phyloP scores from a whole-genome alignment of 2,888 invertebrate genomes.

The Lacanobia oleracea region DNA sequence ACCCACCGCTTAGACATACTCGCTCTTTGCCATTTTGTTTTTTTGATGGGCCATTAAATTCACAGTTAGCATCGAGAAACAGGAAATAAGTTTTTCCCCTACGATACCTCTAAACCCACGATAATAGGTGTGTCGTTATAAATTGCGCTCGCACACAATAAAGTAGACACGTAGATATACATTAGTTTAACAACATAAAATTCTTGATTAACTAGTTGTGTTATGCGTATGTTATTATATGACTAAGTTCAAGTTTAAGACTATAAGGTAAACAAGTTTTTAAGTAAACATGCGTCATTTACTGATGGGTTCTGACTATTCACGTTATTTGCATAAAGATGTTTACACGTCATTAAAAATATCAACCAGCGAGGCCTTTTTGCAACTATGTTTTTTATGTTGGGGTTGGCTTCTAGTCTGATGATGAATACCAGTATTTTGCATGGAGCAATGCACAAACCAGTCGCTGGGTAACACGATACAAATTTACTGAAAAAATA shows the following conservation, averaged over 20 bases:
- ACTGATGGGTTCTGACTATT: slow-evolving; percentile 3
- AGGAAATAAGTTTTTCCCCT: slow-evolving; percentile 22
- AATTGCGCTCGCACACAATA: background rate
- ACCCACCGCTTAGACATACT: background rate
- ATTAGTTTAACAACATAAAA: slow-evolving; percentile 19
- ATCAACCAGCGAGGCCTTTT: too few relatives aligned
- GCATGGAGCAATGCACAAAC: too few relatives aligned
- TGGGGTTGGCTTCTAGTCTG: background rate
- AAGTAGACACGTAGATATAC: background rate
- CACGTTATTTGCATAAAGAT: slow-evolving; percentile 14
- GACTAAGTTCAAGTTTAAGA: slow-evolving; percentile 53
- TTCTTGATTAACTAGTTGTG: slow-evolving; percentile 36
- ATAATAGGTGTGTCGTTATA: slow-evolving; percentile 13
- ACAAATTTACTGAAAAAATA: too few relatives aligned
- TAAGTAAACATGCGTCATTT: slow-evolving; percentile 35
- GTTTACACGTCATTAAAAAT: slow-evolving; percentile 12
- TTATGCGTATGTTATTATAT: slow-evolving; percentile 10
- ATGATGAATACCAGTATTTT: too few relatives aligned
- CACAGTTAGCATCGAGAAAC: slow-evolving; percentile 1
- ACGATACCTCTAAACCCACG: background rate
- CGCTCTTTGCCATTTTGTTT: background rate
- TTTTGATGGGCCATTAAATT: background rate
- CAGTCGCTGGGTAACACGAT: too few relatives aligned
- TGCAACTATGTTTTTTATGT: background rate
- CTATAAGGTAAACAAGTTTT: slow-evolving; percentile 34